phyloP scores from a whole-genome alignment of 2,888 invertebrate genomes.

The Neria commutata region DNA sequence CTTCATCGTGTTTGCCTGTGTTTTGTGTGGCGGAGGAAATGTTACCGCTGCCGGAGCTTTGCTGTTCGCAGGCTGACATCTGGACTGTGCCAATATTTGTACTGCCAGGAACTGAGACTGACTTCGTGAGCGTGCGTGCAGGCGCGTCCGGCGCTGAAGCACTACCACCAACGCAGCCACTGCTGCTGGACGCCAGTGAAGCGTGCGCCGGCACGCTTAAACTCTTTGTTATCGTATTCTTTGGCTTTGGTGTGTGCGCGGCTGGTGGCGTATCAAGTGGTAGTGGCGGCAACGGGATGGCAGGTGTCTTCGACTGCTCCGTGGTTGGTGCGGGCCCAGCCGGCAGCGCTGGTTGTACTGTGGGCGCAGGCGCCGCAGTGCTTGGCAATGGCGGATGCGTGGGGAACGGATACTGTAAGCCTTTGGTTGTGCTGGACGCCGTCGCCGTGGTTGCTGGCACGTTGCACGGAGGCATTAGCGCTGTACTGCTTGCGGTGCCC shows the following conservation, averaged over 20 bases:
- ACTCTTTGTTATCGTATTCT: conserved; percentile 56
- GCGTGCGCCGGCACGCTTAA: conserved; percentile 50
- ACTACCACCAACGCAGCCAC: conserved; percentile 22
- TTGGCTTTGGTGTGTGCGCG: conserved; percentile 48
- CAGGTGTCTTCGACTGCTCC: conserved; percentile 29
- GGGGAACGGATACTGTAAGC: conserved; percentile 78
- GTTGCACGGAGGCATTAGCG: not conserved
- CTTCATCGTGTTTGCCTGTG: conserved; percentile 22
- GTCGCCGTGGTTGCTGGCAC: conserved; percentile 37
- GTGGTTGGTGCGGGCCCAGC: conserved; percentile 27
- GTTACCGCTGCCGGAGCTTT: conserved; percentile 48
- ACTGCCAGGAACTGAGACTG: conserved; percentile 60
- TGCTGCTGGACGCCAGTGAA: conserved; percentile 12
- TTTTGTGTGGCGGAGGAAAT: conserved; percentile 43
- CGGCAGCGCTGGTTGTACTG: conserved; percentile 49
- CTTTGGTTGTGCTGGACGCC: conserved; percentile 54
- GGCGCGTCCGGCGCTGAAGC: conserved; percentile 25
- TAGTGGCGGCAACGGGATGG: conserved; percentile 25
- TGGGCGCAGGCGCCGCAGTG: conserved; percentile 54
- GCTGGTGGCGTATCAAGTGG: conserved; percentile 40
- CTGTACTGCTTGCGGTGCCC: conserved; percentile 6
- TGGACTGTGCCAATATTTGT: conserved; percentile 58
- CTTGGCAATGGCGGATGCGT: conserved; percentile 72
- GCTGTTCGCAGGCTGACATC: conserved; percentile 25
- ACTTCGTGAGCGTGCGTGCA: conserved; percentile 51